Percentiles rank a stretch among this genome's conserved stretches.
These are phyloP conservation scores for Tetraodon nigroviridis DNA, from an alignment of 2,113 vertebrate species.

Conservation along the genomic window DNA sequence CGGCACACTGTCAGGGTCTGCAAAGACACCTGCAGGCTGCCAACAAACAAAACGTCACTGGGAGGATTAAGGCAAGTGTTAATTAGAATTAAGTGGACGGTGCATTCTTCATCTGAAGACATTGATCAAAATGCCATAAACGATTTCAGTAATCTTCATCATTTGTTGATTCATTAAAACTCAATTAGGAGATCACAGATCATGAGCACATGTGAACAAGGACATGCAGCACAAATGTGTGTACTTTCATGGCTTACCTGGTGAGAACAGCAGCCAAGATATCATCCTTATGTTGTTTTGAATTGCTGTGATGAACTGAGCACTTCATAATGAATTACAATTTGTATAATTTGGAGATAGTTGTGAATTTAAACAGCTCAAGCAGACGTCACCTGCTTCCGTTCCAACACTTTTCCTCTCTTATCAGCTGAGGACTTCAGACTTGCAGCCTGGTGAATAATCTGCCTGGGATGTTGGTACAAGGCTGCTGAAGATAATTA, in stretches of 20 bases:
- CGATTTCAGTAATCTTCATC: background rate
- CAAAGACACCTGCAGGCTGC: too few relatives aligned
- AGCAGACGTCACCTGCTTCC: background rate
- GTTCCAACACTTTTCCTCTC: conserved; percentile 11
- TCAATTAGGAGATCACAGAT: background rate
- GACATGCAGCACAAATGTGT: too few relatives aligned
- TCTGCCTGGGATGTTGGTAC: conserved; percentile 16
- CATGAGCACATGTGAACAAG: too few relatives aligned
- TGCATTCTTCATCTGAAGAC: too few relatives aligned
- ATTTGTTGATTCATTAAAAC: background rate
- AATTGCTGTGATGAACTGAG: background rate
- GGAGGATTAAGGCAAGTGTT: too few relatives aligned
- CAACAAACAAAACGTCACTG: background rate
- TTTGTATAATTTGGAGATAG: background rate
- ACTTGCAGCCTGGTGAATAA: background rate
- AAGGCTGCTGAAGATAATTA: conserved; percentile 39
- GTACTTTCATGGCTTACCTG: too few relatives aligned
- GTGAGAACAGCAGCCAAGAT: too few relatives aligned
- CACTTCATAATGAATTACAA: background rate
- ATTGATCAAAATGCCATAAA: too few relatives aligned
- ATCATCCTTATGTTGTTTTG: too few relatives aligned
- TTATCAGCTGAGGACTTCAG: conserved; percentile 23
- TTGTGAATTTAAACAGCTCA: background rate
- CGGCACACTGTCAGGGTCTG: too few relatives aligned
- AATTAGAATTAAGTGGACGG: too few relatives aligned